These are phyloP conservation scores for Sciurus vulgaris DNA, from an alignment of 2,797 vertebrate genomes.

Conservation along the genomic window DNA sequence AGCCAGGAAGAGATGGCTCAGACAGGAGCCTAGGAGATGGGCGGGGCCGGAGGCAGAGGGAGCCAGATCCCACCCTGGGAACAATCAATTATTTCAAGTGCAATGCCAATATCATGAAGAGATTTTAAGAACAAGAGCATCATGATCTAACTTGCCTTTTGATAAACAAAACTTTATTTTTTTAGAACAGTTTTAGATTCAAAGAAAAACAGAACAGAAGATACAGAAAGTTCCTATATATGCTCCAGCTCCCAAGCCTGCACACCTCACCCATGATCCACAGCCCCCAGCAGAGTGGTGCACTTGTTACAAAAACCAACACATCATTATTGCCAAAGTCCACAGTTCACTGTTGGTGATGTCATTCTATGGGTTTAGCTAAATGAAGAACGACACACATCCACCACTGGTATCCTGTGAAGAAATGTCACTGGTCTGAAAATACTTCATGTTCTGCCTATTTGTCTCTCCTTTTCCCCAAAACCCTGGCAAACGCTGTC, in stretches of 20 bases:
- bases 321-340: background rate
- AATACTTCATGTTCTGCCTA: background rate
- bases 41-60: background rate
- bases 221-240: background rate
- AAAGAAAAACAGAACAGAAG: background rate
- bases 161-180: background rate
- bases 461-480: background rate
- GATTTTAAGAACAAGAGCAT: background rate
- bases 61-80: background rate
- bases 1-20: background rate
- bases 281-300: background rate
- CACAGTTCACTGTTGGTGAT: background rate
- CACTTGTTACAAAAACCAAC: background rate
- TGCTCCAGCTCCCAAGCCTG: accelerated
- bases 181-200: background rate
- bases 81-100: background rate
- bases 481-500: background rate
- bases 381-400: background rate
- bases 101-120: background rate
- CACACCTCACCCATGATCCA: background rate
- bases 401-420: too few relatives aligned
- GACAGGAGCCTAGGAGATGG: background rate
- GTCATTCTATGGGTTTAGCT: background rate
- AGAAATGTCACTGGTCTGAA: background rate
- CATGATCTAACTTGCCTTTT: too few relatives aligned